phyloP scores from a whole-genome alignment of 1,140 invertebrate species.

The Homarus americanus region DNA sequence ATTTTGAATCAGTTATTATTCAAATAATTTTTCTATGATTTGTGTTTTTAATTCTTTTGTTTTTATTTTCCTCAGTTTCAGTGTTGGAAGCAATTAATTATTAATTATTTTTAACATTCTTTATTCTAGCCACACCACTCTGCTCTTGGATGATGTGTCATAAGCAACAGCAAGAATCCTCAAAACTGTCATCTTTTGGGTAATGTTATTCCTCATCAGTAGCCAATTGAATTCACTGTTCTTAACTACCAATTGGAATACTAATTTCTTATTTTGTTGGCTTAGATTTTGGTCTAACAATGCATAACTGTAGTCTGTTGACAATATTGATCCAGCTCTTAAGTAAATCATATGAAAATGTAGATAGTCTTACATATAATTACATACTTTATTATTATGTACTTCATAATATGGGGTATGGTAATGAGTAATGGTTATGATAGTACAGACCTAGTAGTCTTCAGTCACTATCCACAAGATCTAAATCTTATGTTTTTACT shows the following conservation, averaged over 20 bases:
- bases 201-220: conserved; percentile 11
- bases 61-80: background rate
- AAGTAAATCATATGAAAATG: background rate
- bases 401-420: background rate
- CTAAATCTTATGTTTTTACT: too few species aligned
- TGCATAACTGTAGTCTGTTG: background rate
- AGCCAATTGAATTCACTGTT: background rate
- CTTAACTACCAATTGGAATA: background rate
- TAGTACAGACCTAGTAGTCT: background rate
- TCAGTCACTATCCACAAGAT: background rate
- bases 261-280: background rate
- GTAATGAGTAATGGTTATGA: background rate
- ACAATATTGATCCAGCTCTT: background rate
- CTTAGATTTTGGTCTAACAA: background rate
- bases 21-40: background rate
- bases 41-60: background rate
- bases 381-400: background rate
- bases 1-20: too few species aligned
- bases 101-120: conserved; percentile 12
- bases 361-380: background rate
- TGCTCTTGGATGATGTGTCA: conserved; percentile 53
- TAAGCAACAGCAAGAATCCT: conserved; percentile 40
- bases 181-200: conserved; percentile 11
- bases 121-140: conserved; percentile 50
- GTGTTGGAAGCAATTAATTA: background rate